A percentile compares a stretch with the other conserved stretches of the same genome.
phyloP scores from a whole-genome alignment of 2,797 vertebrate species.

The Lepus oiostolus region DNA sequence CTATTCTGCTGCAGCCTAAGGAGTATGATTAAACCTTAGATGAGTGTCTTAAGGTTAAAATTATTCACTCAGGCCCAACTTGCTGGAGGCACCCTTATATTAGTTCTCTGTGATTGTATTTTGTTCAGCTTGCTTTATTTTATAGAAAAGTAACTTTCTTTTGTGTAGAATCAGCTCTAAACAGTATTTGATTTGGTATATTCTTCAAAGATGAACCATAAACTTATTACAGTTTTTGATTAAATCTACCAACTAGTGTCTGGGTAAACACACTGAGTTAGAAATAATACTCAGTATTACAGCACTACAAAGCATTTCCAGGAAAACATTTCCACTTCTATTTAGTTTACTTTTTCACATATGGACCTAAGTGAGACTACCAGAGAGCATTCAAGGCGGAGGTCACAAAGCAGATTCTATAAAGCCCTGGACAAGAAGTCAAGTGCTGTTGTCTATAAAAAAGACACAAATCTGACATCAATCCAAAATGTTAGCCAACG shows the following conservation, averaged over 20 bases:
- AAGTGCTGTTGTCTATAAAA: not conserved
- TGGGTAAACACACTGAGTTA: not conserved
- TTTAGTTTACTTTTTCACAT: conserved; percentile 24
- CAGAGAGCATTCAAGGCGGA: not conserved
- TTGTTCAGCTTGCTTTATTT: conserved; percentile 14
- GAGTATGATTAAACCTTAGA: conserved; percentile 22
- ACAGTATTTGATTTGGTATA: conserved; percentile 12
- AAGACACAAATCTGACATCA: not conserved
- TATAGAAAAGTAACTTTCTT: conserved; percentile 35
- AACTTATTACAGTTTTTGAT: not conserved
- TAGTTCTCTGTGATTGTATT: conserved; percentile 16
- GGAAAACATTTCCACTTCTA: not conserved
- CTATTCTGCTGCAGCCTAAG: conserved; percentile 36
- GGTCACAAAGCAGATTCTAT: not conserved
- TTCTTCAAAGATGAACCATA: conserved; percentile 10
- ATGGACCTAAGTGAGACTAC: not conserved
- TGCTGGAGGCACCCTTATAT: conserved; percentile 15
- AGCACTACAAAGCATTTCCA: not conserved
- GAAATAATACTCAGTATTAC: not conserved
- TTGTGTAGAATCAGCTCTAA: conserved; percentile 55
- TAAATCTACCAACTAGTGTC: not conserved
- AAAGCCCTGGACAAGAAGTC: not conserved
- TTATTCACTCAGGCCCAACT: conserved; percentile 22
- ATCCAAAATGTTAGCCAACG: not conserved
- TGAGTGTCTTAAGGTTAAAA: conserved; percentile 22